Base-by-base conservation (phyloP, 2,888 invertebrate species). In the Apotomis capreana region DNA sequence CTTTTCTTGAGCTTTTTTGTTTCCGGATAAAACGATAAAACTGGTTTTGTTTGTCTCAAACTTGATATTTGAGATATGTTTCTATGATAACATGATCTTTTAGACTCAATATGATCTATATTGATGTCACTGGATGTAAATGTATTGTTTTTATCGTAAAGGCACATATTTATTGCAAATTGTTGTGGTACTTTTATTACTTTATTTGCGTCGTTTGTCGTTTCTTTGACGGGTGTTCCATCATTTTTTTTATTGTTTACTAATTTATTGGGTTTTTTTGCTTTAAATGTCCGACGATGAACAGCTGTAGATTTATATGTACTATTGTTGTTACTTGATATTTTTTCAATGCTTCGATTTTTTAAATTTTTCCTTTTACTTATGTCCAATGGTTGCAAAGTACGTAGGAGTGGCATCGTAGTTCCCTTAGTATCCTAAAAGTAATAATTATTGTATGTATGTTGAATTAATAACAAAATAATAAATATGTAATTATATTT, bases 121-220 rank as follows among this genome's bases (percentile, higher is more conserved):
- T 9, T 36, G 13, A n/a, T 8, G 13, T 68, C 51, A 67, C 37
- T 37, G 49, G 15, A 6, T 40, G 36, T 9, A 8, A 51, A 62
- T n/a, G 36, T 0, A 6, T 57, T 76, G 73, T 82, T 86, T 74
- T 82, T 81, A 37, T 80, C 80, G 76, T 87, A 90, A 58, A 92
- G 77, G 78, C 92, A 92, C 70, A 91, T 70, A 75, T 91, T 91
- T 1, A 91, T 87, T 59, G 91, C 85, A 78, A 84, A 90, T 4
- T 85, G 78, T 63, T 86, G 85, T 40, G 72, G 69, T 67, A 61
- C 78, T 82, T 77, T 81, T 84, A 51, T 74, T 51, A 76, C 74
- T 75, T 80, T 86, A 4, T 69, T 73, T 37, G 76, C 69, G 69
- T 1, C 0, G 8, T 57, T 55, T 57, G 78, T 82, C 9, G 9